These are phyloP conservation scores for Lordiphosa mommai DNA, from an alignment of 1,140 invertebrate species.

Conservation along the genomic window DNA sequence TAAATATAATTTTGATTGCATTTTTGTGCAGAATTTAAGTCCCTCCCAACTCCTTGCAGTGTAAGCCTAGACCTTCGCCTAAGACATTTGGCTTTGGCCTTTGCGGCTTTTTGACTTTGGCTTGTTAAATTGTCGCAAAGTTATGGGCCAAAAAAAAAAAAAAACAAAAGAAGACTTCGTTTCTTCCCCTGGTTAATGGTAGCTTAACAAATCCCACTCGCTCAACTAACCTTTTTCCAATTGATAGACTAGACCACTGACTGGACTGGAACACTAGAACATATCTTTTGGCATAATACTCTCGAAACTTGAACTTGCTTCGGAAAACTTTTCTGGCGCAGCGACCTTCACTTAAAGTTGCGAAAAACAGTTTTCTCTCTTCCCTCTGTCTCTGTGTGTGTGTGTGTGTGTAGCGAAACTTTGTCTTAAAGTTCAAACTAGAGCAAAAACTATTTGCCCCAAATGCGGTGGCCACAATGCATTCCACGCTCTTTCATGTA, in stretches of 20 bases:
- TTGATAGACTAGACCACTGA: constrained; percentile 1
- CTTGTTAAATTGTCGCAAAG: constrained; percentile 67
- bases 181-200: neutral
- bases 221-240: neutral
- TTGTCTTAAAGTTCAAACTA: constrained; percentile 74
- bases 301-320: constrained; percentile 37
- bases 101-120: constrained; percentile 30
- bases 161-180: constrained; percentile 16
- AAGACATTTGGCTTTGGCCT: constrained; percentile 7
- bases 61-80: neutral
- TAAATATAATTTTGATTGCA: too few species aligned
- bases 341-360: constrained; percentile 74
- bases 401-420: constrained; percentile 29
- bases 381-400: neutral
- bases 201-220: too few species aligned
- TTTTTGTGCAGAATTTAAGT: too few species aligned
- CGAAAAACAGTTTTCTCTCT: constrained; percentile 25
- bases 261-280: neutral
- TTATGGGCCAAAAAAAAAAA: constrained; percentile 38
- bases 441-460: constrained; percentile 78
- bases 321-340: constrained; percentile 53
- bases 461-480: constrained; percentile 57
- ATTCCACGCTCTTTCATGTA: constrained; percentile 23
- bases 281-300: constrained; percentile 33
- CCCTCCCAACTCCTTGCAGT: neutral